These are phyloP conservation scores for Bombus sylvicola DNA, from an alignment of 1,140 invertebrate species.

Conservation along the genomic window DNA sequence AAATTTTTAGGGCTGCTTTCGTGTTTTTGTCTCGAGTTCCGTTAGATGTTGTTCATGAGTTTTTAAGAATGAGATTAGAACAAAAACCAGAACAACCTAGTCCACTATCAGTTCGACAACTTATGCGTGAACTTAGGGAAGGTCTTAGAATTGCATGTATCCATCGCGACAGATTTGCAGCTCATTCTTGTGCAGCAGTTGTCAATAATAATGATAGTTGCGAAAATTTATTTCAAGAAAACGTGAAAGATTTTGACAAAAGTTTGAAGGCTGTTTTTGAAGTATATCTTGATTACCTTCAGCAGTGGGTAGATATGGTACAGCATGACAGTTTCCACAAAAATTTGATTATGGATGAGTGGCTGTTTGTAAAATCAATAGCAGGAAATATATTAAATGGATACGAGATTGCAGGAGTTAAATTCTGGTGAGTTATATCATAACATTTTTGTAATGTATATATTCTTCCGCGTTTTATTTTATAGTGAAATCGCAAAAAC, in stretches of 20 bases:
- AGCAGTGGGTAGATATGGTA: conserved; percentile 88
- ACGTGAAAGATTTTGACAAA: conserved; percentile 89
- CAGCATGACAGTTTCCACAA: conserved; percentile 89
- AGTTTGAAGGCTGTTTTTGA: conserved; percentile 90
- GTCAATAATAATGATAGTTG: conserved; percentile 81
- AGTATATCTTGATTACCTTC: conserved; percentile 89
- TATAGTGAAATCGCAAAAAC: conserved; percentile 73
- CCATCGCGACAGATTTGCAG: conserved; percentile 89
- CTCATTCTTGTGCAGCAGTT: conserved; percentile 87
- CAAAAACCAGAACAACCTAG: conserved; percentile 93
- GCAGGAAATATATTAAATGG: conserved; percentile 88
- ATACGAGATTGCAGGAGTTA: conserved; percentile 86
- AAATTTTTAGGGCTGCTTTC: conserved; percentile 85
- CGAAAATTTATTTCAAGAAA: conserved; percentile 82
- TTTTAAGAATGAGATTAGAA: conserved; percentile 91
- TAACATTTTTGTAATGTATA: neutral
- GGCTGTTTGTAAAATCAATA: conserved; percentile 89
- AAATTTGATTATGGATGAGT: conserved; percentile 91
- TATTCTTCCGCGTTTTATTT: conserved; percentile 25
- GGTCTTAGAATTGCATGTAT: conserved; percentile 90
- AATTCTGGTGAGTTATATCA: conserved; percentile 85
- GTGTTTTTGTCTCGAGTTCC: conserved; percentile 92
- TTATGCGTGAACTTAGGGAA: conserved; percentile 94
- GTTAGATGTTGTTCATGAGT: conserved; percentile 94
- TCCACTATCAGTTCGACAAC: conserved; percentile 91